Conservation (phyloP, 2,797 vertebrate species). For the Okamejei kenojei region DNA sequence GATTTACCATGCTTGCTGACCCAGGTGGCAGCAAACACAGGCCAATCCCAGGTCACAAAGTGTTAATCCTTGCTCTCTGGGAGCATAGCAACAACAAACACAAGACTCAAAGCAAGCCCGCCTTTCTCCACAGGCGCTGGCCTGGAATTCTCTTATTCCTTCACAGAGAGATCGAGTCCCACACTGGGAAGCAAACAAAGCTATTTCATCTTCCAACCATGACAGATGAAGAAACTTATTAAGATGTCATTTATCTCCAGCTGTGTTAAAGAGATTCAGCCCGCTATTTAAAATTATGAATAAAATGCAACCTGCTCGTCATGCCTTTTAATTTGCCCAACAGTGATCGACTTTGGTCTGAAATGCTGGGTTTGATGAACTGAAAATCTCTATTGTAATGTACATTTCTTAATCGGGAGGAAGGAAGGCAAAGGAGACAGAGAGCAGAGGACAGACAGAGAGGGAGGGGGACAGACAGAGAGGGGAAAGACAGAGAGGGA, state of each 20-base stretch:
- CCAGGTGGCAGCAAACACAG: not conserved
- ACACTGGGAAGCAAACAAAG: constrained; percentile 34
- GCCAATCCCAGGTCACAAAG: constrained; percentile 21
- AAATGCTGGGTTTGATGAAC: not conserved
- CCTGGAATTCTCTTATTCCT: constrained; percentile 31
- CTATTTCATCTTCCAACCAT: constrained; percentile 3
- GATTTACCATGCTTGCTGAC: not conserved
- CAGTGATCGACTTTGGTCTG: not conserved
- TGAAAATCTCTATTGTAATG: not conserved
- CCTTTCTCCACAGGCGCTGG: constrained; percentile 26
- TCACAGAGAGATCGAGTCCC: constrained; percentile 25
- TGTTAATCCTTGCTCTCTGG: constrained; percentile 31
- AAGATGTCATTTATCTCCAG: constrained; percentile 36
- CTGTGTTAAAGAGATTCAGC: constrained; percentile 27
- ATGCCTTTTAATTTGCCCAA: constrained; percentile 23
- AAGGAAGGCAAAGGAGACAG: too few species aligned
- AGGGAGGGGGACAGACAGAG: not conserved
- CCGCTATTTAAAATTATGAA: not conserved
- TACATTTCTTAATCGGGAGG: not conserved
- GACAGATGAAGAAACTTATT: constrained; percentile 29
- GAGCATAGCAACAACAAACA: constrained; percentile 33
- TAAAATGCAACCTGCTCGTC: constrained; percentile 19
- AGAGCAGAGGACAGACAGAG: not conserved
- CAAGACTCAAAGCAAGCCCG: constrained; percentile 19
- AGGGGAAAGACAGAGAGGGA: too few species aligned